Evolutionary conservation across 2,113 vertebrate genomes (phyloP), one percentile per base, ranked within the genome.

Genomic region (Syngnathus floridae): DNA sequence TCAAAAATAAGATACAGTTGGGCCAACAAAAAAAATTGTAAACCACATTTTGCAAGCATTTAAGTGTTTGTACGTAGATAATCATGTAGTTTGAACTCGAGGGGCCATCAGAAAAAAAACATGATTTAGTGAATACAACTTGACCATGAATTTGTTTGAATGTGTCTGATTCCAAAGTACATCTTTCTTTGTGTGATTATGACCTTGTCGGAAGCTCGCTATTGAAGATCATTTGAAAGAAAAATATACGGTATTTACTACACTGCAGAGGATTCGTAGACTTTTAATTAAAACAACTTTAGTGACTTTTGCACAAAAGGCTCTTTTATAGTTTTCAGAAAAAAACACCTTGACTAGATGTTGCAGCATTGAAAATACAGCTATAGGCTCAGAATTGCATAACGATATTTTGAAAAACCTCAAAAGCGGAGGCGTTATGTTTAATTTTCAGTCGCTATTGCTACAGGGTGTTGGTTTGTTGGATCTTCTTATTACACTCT

Each of bases 11-110:
- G 67, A 81, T 43, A 78, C 63, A 76, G 68, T 46, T 74, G 70
- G 71, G 67, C 49, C 48, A 79, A 82, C 60, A 77, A 78, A 83
- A 75, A 37, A 79, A 81, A 61, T 74, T 35, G 40, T 65, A 66
- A 65, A 35, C 58, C 84, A 90, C 90, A 91, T 91, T 91, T 91
- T 91, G 90, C 90, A 91, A 91, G 90, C 83, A 90, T 91, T 90
- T 88, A 79, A 77, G 83, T 86, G 84, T 74, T 31, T 31, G 40
- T 41, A 69, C 61, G 45, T 64, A 73, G 65, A 77, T n/a, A 69
- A 86, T 81, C 82, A 85, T 83, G 87, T 83, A 86, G 80, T 83
- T 86, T 55, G 14, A 69, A 70, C 58, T 77, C 75, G 73, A 83
- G 74, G 75, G 71, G 76, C 62, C 40, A 35, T 74, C 52, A 55